Evolutionary conservation across 2,888 invertebrate genomes (phyloP).

Genomic region (Rhamnusium bicolor): DNA sequence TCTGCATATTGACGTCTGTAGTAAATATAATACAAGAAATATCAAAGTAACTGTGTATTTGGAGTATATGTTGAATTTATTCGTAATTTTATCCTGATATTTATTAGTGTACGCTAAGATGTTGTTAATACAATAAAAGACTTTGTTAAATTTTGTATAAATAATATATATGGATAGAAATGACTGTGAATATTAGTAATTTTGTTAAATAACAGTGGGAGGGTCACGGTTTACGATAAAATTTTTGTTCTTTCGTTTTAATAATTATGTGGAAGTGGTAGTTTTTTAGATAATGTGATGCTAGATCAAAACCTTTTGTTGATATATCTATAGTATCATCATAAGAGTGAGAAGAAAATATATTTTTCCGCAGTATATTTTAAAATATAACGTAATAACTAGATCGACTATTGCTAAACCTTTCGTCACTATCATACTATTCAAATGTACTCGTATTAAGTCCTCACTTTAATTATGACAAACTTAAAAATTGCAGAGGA

Average conservation of each 20-base stretch:
- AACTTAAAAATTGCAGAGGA: no score
- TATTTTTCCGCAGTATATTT: no score
- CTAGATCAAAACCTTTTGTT: slow-evolving; percentile 11
- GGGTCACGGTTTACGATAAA: not conserved
- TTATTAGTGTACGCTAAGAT: slow-evolving; percentile 8
- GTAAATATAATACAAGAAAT: not conserved
- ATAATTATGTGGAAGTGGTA: not conserved
- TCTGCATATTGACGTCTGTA: not conserved
- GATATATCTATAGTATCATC: no score
- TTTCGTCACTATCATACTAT: no score
- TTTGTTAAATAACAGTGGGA: not conserved
- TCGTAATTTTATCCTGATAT: not conserved
- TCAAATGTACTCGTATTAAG: no score
- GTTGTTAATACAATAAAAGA: slow-evolving; percentile 9
- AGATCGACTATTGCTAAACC: no score
- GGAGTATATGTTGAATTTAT: not conserved
- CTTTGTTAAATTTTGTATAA: slow-evolving; percentile 28
- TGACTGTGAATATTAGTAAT: slow-evolving; percentile 13
- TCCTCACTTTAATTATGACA: no score
- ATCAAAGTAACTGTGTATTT: not conserved
- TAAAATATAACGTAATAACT: no score
- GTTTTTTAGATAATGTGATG: not conserved
- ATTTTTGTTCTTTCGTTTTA: not conserved
- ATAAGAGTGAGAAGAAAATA: no score
- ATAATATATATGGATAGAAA: slow-evolving; percentile 11